These are phyloP conservation scores for Diplodus sargus DNA, from an alignment of 2,797 vertebrate genomes.

Conservation along the genomic window DNA sequence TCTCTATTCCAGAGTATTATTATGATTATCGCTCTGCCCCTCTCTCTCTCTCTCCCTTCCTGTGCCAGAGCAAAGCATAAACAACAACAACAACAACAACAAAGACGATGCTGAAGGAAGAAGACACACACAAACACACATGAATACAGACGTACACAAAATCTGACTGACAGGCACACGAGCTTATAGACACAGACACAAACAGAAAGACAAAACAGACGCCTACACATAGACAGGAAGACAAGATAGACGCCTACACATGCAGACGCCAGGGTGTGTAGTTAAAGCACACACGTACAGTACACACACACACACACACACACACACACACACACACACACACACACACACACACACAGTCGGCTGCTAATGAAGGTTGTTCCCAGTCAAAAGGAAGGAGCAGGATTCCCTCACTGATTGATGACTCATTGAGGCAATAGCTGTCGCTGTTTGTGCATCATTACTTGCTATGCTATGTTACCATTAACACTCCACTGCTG, in stretches of 20 bases:
- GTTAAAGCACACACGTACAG: constrained; percentile 31
- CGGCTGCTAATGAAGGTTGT: constrained; percentile 75
- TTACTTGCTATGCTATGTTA: constrained; percentile 60
- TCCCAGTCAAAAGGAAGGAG: constrained; percentile 64
- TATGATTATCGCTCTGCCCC: constrained; percentile 54
- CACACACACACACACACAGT: constrained; percentile 16
- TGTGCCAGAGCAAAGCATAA: constrained; percentile 52
- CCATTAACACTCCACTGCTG: constrained; percentile 40
- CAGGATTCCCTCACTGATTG: constrained; percentile 79
- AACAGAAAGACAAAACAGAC: constrained; percentile 44
- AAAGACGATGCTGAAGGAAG: constrained; percentile 29
- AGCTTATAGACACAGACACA: constrained; percentile 15
- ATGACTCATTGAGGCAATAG: constrained; percentile 72
- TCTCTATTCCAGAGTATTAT: constrained; percentile 54
- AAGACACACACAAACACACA: background rate
- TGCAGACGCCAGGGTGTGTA: constrained; percentile 49
- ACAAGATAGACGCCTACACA: constrained; percentile 41
- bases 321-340: constrained; percentile 18
- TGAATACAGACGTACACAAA: background rate
- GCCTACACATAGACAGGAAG: constrained; percentile 31
- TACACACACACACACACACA: constrained; percentile 1
- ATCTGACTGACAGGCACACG: constrained; percentile 19
- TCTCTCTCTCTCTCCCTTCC: constrained; percentile 49
- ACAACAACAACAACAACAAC: constrained; percentile 45
- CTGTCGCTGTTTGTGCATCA: constrained; percentile 68